Conservation (phyloP, 2,113 vertebrate genomes). For the Centropristis striata region DNA sequence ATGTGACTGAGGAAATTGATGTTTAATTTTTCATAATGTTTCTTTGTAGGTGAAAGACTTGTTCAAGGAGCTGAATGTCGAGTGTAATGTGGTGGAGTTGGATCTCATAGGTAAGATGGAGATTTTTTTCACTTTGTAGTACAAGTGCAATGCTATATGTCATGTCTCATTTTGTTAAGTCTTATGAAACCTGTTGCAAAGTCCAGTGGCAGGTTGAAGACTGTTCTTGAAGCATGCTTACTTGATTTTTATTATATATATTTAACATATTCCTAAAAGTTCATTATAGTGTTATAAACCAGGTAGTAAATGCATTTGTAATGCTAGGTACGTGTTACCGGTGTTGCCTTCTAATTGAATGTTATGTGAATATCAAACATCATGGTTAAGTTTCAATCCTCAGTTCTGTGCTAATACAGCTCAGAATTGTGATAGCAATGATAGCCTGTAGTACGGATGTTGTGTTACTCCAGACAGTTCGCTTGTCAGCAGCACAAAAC, state of each 20-base stretch:
- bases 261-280: no score
- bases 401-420: not conserved
- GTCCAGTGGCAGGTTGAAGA: not conserved
- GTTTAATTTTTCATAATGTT: not conserved
- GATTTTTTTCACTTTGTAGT: not conserved
- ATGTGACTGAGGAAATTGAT: not conserved
- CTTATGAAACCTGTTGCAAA: not conserved
- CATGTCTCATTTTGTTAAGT: not conserved
- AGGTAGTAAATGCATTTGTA: no score
- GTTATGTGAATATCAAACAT: not conserved
- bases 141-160: not conserved
- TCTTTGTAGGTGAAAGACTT: slow-evolving; percentile 92
- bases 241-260: no score
- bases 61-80: slow-evolving; percentile 90
- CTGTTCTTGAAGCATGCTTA: no score
- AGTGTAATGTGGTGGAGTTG: slow-evolving; percentile 89
- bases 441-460: not conserved
- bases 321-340: not conserved
- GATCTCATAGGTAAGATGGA: slow-evolving; percentile 91
- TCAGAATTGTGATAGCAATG: not conserved
- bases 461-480: not conserved
- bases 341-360: no score
- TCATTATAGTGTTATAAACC: not conserved
- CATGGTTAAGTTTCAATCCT: not conserved
- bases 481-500: slow-evolving; percentile 35